These are phyloP conservation scores for Esox lucius DNA, from an alignment of 2,797 vertebrate species.

Conservation along the genomic window DNA sequence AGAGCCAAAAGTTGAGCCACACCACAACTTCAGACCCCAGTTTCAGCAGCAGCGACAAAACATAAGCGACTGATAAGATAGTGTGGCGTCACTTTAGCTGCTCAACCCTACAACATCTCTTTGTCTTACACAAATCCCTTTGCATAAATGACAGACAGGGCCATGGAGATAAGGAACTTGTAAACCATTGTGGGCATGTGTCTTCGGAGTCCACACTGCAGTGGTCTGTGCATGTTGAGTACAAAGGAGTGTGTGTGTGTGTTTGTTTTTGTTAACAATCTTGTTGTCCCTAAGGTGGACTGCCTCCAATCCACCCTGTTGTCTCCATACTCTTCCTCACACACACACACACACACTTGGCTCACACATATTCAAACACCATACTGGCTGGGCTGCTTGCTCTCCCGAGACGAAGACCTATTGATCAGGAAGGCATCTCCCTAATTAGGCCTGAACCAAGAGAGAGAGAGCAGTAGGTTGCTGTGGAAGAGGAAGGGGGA, in stretches of 20 bases:
- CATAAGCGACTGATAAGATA: slow-evolving; percentile 18
- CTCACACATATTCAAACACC: slow-evolving; percentile 28
- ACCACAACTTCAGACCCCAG: slow-evolving; percentile 11
- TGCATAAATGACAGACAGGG: neutral
- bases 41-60: slow-evolving; percentile 13
- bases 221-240: slow-evolving; percentile 26
- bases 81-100: slow-evolving; percentile 5
- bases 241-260: slow-evolving; percentile 19
- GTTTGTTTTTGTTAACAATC: slow-evolving; percentile 15
- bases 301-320: slow-evolving; percentile 3
- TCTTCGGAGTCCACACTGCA: slow-evolving; percentile 15
- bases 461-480: neutral
- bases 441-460: slow-evolving; percentile 68
- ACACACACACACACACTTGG: slow-evolving; percentile 13
- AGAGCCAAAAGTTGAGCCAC: slow-evolving; percentile 2
- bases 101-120: slow-evolving; percentile 6
- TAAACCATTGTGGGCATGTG: slow-evolving; percentile 19
- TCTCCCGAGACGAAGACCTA: slow-evolving; percentile 57
- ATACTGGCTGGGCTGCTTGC: slow-evolving; percentile 31
- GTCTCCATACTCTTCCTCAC: slow-evolving; percentile 8
- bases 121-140: slow-evolving; percentile 25
- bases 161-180: slow-evolving; percentile 23
- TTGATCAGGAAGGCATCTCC: slow-evolving; percentile 72
- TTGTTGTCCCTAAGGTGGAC: slow-evolving; percentile 14
- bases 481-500: neutral